Conservation (phyloP, 2,797 vertebrate species). For the Girardinus metallicus region DNA sequence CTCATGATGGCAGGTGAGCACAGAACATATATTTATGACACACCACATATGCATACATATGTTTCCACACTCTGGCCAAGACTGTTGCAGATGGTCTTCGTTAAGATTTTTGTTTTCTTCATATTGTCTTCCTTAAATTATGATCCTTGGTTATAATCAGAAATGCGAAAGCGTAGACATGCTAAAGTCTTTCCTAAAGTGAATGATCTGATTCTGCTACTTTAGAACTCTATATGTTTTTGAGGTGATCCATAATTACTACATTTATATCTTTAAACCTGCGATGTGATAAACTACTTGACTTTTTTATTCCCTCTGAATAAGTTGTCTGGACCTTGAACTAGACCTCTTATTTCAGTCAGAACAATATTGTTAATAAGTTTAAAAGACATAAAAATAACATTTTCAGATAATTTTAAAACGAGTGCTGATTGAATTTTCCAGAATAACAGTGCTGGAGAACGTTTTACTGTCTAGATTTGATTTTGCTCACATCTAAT, state of each 20-base stretch:
- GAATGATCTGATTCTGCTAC: not conserved
- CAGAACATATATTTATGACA: not conserved
- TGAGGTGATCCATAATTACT: not conserved
- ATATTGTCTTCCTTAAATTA: not conserved
- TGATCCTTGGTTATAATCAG: not conserved
- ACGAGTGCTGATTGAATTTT: not conserved
- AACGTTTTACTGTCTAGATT: not conserved
- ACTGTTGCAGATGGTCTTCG: not conserved
- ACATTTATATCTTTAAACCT: not conserved
- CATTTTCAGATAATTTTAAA: not conserved
- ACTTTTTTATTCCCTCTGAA: not conserved
- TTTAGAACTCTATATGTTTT: not conserved
- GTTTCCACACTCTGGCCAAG: not conserved
- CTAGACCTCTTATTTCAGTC: not conserved
- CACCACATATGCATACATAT: no score
- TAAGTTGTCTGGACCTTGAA: not conserved
- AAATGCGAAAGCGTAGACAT: no score
- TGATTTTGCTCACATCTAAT: not conserved
- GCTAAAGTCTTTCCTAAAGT: not conserved
- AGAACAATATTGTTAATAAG: not conserved
- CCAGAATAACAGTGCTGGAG: not conserved
- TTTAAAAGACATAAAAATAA: not conserved
- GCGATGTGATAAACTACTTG: not conserved
- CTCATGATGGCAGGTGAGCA: slow-evolving; percentile 92
- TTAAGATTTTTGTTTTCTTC: not conserved